A percentile compares a stretch with the other conserved stretches of the same genome.
phyloP scores from a whole-genome alignment of 2,113 vertebrate species.

The Hirundichthys speculiger region DNA sequence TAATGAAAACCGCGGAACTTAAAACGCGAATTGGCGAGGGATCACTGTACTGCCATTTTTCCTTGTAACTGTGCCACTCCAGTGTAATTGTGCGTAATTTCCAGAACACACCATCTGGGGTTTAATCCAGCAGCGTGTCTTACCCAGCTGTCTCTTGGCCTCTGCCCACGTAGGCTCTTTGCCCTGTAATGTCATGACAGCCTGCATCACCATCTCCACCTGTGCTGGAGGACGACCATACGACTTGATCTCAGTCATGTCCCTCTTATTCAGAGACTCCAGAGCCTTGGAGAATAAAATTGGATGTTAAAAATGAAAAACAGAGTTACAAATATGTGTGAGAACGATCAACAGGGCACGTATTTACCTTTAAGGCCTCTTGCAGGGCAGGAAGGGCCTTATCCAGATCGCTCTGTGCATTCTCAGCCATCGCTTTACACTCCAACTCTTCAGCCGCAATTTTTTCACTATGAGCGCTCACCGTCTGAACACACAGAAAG shows the following conservation, averaged over 20 bases:
- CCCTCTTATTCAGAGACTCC: conserved; percentile 92
- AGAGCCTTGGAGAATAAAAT: conserved; percentile 78
- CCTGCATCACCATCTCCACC: conserved; percentile 92
- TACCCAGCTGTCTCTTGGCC: conserved; percentile 91
- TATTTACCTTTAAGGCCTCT: conserved; percentile 88
- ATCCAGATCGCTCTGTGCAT: conserved; percentile 89
- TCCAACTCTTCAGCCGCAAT: conserved; percentile 85
- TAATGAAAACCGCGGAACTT: no score
- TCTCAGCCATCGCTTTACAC: conserved; percentile 87
- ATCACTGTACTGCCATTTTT: no score
- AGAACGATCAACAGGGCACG: neutral
- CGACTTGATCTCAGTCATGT: conserved; percentile 92
- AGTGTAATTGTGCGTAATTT: neutral
- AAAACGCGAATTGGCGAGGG: no score
- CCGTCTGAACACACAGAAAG: conserved; percentile 73
- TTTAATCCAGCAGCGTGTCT: conserved; percentile 44
- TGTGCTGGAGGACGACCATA: conserved; percentile 86
- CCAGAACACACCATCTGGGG: neutral
- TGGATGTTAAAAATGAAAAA: neutral
- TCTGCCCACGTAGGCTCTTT: conserved; percentile 90
- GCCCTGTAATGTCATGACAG: conserved; percentile 89
- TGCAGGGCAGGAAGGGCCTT: conserved; percentile 89
- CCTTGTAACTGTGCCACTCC: neutral
- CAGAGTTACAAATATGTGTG: neutral
- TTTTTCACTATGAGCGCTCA: conserved; percentile 87